Base-by-base conservation (phyloP, 2,797 vertebrate genomes). In the Urophycis tenuis region DNA sequence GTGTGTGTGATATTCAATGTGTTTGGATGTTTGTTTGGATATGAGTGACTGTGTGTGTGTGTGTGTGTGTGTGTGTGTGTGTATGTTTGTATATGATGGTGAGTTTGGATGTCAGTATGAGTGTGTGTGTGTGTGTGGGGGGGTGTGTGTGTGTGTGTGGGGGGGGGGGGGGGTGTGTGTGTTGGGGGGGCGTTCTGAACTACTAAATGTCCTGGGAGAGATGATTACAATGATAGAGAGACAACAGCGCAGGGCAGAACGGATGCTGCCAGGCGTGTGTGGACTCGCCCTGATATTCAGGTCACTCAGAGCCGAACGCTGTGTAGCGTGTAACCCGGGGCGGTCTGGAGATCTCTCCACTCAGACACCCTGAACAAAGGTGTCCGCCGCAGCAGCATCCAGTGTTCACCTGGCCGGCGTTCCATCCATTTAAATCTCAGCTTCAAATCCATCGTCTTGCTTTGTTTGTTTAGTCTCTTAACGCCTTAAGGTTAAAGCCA, bases 111-210 rank as follows among this genome's bases (percentile, higher is more conserved):
- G n/a, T 73, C 76, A 64, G 19, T 75, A 67, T 72, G 33, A 75
- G 19, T 75, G 73, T 74, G 32, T 77, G 84, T 86, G 45, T 72
- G 70, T 72, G 41, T 41, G 39, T 41, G 11, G 8, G 29, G 39
- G 36, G 41, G 41, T n/a, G 19, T 39, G 72, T 73, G 72, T 73
- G 72, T 41, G 72, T 29, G 72, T 53, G 41, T 53, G 36, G 49
- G 75, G 19, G 45, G 1, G 53, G 8, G 22, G 6, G 22, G 15
- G 19, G 22, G n/a, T n/a, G n/a, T n/a, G n/a, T n/a, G n/a, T n/a
- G n/a, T n/a, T n/a, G n/a, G n/a, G 39, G 11, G 12, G 39, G 45
- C 17, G 53, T 60, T 19, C 45, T 7, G 19, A 22, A 11, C 2
- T 2, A 60, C 1, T n/a, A 29, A 12, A 11, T 29, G 14, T 30